Evolutionary conservation across 1,140 invertebrate genomes (phyloP), one percentile per base, ranked within the genome.

Genomic region (Drosophila leontia): DNA sequence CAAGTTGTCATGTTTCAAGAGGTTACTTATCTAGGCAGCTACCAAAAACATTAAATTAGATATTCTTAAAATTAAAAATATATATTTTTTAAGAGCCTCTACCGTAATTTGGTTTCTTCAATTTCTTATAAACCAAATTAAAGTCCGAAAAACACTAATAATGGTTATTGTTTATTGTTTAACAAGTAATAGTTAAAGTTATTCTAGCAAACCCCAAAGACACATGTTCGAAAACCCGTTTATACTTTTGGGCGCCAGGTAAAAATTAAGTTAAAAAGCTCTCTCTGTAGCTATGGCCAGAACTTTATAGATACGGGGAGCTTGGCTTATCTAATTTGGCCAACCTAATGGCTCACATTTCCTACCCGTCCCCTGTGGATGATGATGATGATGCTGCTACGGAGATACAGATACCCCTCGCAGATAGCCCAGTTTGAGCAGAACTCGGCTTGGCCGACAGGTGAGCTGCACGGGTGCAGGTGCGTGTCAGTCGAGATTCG

Each of bases 401-500:
- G 35, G 72, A 62, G 61, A 64, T 57, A 35, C 29, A 29, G 48
- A 29, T 48, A 48, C 45, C 53, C 63, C 51, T 59, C 39, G 37
- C 60, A 70, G 35, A n/a, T 45, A 64, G 29, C 62, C 47, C 45
- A 26, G 29, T 64, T 61, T 70, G 47, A 59, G 63, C 60, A 75
- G 80, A 71, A 68, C 69, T 71, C 64, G 61, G 50, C 47, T 55
- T 42, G 60, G 32, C 56, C 64, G 47, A 65, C 47, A 53, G 41
- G 55, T 60, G 59, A 67, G 50, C 47, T 65, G 45, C 34, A 55
- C 13, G 8, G 11, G 34, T 15, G 8, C 60, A 69, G 69, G 47
- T 84, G 85, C 85, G 77, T 90, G 69, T 68, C 74, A 88, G 84
- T 88, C 70, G 69, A 71, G 69, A 78, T 75, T 84, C 56, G 50